phyloP scores from a whole-genome alignment of 2,113 vertebrate species.

The Acanthisitta chloris region DNA sequence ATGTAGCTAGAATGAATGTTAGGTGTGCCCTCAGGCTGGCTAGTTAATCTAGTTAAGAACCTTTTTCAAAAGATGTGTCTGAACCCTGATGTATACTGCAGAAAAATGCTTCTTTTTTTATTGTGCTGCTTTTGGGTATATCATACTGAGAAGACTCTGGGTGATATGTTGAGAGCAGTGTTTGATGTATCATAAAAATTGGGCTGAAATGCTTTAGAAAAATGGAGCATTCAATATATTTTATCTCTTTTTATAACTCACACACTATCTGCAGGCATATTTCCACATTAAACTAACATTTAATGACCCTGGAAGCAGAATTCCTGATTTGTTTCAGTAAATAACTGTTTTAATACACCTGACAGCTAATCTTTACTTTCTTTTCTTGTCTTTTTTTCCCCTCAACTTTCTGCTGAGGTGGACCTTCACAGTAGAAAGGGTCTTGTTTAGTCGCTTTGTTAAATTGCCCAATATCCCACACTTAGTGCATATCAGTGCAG shows the following conservation, averaged over 20 bases:
- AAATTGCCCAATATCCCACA: not conserved
- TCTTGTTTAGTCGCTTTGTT: not conserved
- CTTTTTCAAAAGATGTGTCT: not conserved
- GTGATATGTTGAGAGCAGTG: not conserved
- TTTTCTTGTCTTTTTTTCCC: not conserved
- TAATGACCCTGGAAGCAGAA: slow-evolving; percentile 21
- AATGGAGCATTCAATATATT: slow-evolving; percentile 22
- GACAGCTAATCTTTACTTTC: not conserved
- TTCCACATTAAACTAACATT: slow-evolving; percentile 35
- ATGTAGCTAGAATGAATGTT: not conserved
- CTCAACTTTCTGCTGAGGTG: not conserved
- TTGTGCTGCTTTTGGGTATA: not conserved
- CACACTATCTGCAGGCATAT: not conserved
- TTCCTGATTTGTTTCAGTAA: slow-evolving; percentile 27
- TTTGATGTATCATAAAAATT: slow-evolving; percentile 36
- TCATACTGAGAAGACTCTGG: not conserved
- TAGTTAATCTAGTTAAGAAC: slow-evolving; percentile 49
- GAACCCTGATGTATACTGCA: not conserved
- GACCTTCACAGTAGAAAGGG: not conserved
- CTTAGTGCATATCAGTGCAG: not conserved
- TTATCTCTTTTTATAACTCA: slow-evolving; percentile 43
- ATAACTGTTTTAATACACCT: slow-evolving; percentile 12
- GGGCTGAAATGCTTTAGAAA: slow-evolving; percentile 9
- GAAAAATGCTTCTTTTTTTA: slow-evolving; percentile 34
- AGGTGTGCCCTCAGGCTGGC: not conserved